These are phyloP conservation scores for Aphelenchoides avenae DNA, from an alignment of 1,140 invertebrate species.

Conservation along the genomic window DNA sequence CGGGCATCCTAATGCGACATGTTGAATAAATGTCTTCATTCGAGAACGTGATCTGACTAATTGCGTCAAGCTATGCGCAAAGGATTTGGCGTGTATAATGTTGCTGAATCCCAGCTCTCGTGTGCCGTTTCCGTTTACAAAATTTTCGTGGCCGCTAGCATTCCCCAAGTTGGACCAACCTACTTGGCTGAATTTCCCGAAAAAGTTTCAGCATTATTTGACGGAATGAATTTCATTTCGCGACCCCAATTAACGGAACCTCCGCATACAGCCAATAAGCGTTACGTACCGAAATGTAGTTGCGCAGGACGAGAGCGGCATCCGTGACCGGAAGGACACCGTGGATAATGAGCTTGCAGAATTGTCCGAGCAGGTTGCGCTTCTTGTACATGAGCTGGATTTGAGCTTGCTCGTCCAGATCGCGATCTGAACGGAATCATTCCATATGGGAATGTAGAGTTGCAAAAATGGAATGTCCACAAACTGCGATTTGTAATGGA, in stretches of 20 bases:
- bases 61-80: too few relatives aligned
- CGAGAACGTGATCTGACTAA: too few relatives aligned
- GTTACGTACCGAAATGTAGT: slow-evolving; percentile 86
- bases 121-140: too few relatives aligned
- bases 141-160: not conserved
- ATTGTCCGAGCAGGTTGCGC: slow-evolving; percentile 88
- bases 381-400: slow-evolving; percentile 94
- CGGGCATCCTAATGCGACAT: too few relatives aligned
- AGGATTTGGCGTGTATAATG: too few relatives aligned
- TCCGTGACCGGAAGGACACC: slow-evolving; percentile 86
- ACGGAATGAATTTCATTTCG: slow-evolving; percentile 2
- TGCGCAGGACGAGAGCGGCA: slow-evolving; percentile 89
- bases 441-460: too few relatives aligned
- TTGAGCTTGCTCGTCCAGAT: slow-evolving; percentile 81
- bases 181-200: not conserved
- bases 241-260: too few relatives aligned
- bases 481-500: too few relatives aligned
- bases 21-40: too few relatives aligned
- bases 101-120: too few relatives aligned
- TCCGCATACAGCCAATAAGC: too few relatives aligned
- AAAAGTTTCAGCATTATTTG: slow-evolving; percentile 18
- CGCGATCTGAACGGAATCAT: slow-evolving; percentile 68
- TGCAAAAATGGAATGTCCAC: too few relatives aligned
- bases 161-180: not conserved
- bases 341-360: slow-evolving; percentile 94